Evolutionary conservation across 2,113 vertebrate genomes (phyloP), one percentile per base, ranked within the genome.

Genomic region (Bubalus kerabau): DNA sequence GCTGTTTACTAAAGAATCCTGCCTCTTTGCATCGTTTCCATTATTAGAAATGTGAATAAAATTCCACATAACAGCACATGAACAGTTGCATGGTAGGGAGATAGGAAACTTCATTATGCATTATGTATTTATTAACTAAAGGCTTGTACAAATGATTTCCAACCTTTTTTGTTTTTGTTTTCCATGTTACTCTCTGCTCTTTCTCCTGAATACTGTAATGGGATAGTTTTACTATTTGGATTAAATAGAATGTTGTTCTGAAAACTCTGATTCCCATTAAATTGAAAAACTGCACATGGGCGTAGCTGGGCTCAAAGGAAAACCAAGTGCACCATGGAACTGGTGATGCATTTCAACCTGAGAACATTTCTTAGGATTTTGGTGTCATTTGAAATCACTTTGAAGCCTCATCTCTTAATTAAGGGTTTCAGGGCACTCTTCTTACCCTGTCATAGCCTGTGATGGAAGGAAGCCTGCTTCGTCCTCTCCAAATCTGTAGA

Each of bases 161-260:
- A 30, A 62, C 28, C 60, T 62, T 30, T 60, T 60, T 62, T 62
- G 26, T 60, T 30, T 62, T 30, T 62, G 60, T 94, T 57, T 23
- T 16, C 78, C 43, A 32, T n/a, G n/a, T 89, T 43, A 71, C 78
- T n/a, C 26, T 67, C 57, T 14, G 9, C 7, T 59, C 16, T 76
- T 92, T 91, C 90, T 97, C 59, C 26, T 15, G 91, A 95, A 23
- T n/a, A 30, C 9, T 57, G 28, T 78, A n/a, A 91, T 87, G 83
- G 78, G 50, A 36, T 84, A 40, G 54, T 78, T 97, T 92, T 50
- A 83, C 15, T 74, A 24, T 87, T 94, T 90, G 62, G 95, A 97
- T 83, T 87, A 97, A 89, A 62, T 78, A 14, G 48, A 87, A 93
- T 87, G 96, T 92, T 94, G 78, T 90, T 97, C 82, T 74, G 87